These are phyloP conservation scores for Probosciger aterrimus DNA, from an alignment of 2,113 vertebrate species.

Conservation along the genomic window DNA sequence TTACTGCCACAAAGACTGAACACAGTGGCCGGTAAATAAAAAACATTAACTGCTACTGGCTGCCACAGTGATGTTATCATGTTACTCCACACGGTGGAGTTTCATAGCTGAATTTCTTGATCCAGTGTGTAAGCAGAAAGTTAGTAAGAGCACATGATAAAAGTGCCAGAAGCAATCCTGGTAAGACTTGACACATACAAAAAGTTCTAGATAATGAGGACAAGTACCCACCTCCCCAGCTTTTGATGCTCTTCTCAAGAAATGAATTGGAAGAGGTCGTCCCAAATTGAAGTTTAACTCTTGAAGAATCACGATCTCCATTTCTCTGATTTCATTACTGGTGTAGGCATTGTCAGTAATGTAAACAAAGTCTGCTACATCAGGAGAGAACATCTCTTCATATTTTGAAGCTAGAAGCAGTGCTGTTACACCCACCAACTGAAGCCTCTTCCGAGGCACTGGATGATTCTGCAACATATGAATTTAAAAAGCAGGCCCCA, in stretches of 20 bases:
- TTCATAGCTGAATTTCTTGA: neutral
- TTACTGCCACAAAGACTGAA: neutral
- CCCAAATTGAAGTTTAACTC: constrained; percentile 86
- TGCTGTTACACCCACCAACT: constrained; percentile 88
- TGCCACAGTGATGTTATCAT: fast-evolving
- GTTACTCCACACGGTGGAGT: neutral
- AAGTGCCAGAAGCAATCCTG: neutral
- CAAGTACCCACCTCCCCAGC: constrained; percentile 81
- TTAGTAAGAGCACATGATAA: neutral
- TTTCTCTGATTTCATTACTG: constrained; percentile 82
- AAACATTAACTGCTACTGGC: fast-evolving
- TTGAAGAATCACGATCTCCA: constrained; percentile 85
- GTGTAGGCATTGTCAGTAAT: constrained; percentile 90
- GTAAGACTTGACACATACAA: fast-evolving
- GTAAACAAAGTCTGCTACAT: constrained; percentile 89
- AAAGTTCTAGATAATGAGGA: neutral
- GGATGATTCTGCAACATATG: constrained; percentile 76
- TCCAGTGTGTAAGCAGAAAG: neutral
- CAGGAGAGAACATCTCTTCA: constrained; percentile 87
- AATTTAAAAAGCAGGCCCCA: neutral
- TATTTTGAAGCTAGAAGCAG: constrained; percentile 92
- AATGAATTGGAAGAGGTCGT: constrained; percentile 89
- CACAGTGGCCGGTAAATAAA: neutral
- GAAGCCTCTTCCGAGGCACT: constrained; percentile 85
- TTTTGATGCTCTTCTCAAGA: constrained; percentile 90